phyloP scores from a whole-genome alignment of 2,888 invertebrate species.

The Rhorus exstirpatorius region DNA sequence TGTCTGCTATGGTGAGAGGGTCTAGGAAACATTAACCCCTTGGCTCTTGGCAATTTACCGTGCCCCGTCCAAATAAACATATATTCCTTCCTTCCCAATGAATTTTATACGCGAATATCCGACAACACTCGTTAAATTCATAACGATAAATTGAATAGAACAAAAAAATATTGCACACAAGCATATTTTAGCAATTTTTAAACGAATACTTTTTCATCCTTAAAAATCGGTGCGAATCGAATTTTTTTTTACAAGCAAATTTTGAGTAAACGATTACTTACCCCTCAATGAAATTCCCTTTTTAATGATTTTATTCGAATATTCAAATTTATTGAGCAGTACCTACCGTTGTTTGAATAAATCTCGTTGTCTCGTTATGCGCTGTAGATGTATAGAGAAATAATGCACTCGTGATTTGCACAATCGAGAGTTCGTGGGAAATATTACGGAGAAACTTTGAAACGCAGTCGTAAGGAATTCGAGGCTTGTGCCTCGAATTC shows the following conservation, averaged over 20 bases:
- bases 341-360: background rate
- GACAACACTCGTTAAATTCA: background rate
- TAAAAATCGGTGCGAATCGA: no score
- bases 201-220: no score
- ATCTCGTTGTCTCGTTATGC: no score
- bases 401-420: background rate
- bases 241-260: no score
- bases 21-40: slow-evolving; percentile 47
- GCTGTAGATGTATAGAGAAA: no score
- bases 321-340: background rate
- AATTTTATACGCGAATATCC: slow-evolving; percentile 2
- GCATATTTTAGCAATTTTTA: no score
- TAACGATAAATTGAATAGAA: background rate
- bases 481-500: slow-evolving; percentile 1
- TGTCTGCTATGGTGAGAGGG: slow-evolving; percentile 19
- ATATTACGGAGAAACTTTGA: slow-evolving; percentile 2
- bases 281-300: no score
- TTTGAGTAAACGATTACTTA: no score
- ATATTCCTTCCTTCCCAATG: slow-evolving; percentile 14
- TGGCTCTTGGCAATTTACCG: slow-evolving; percentile 29
- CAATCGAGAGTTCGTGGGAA: background rate
- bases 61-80: slow-evolving; percentile 38
- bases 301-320: no score
- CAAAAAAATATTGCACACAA: background rate
- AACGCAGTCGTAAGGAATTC: slow-evolving; percentile 13